Conservation (phyloP, 1,140 invertebrate genomes). For the Drosophila nebulosa region DNA sequence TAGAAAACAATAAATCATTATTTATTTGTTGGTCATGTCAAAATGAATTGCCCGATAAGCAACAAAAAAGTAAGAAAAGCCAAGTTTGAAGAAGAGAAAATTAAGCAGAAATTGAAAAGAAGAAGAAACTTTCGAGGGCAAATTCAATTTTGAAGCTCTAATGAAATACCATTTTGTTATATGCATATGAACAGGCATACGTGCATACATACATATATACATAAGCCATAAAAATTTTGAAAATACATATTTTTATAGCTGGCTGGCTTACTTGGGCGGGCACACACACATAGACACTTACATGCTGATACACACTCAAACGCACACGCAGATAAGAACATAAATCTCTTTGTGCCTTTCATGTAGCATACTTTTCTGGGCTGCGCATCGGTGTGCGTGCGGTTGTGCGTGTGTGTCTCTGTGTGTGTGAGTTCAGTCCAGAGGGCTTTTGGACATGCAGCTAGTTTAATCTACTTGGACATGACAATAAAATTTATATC, state of each 20-base stretch:
- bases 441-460: conserved; percentile 43
- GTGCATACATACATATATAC: conserved; percentile 1
- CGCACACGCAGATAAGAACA: conserved; percentile 13
- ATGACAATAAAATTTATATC: conserved; percentile 80
- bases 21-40: conserved; percentile 65
- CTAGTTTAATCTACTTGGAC: conserved; percentile 79
- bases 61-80: not conserved
- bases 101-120: not conserved
- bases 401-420: too few relatives aligned
- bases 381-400: conserved; percentile 14
- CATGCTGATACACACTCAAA: conserved; percentile 8
- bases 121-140: not conserved
- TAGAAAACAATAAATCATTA: conserved; percentile 64
- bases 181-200: not conserved
- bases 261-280: not conserved
- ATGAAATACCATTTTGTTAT: not conserved
- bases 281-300: conserved; percentile 4
- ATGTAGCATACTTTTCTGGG: conserved; percentile 61
- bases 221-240: conserved; percentile 37
- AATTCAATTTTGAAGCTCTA: conserved; percentile 2
- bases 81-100: not conserved
- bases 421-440: conserved; percentile 6
- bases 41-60: conserved; percentile 51
- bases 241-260: conserved; percentile 42
- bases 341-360: conserved; percentile 65